These are phyloP conservation scores for Brenthis hecate DNA, from an alignment of 2,888 invertebrate species.

Conservation along the genomic window DNA sequence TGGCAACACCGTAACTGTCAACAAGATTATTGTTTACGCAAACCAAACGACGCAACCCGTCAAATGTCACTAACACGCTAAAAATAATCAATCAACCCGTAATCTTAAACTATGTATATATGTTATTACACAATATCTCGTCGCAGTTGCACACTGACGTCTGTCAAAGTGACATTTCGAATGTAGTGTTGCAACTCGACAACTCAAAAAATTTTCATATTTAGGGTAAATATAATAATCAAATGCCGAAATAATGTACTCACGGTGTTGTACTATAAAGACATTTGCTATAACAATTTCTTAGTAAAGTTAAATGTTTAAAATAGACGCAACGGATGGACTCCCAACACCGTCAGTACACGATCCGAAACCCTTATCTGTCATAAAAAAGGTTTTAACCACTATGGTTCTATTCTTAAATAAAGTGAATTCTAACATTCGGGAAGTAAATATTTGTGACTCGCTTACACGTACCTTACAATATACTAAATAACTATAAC, in stretches of 20 bases:
- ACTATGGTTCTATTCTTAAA: constrained; percentile 77
- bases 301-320: constrained; percentile 4
- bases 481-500: constrained; percentile 81
- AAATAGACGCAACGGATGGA: constrained; percentile 12
- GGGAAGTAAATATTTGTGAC: constrained; percentile 82
- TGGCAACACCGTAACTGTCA: constrained; percentile 80
- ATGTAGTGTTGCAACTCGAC: constrained; percentile 52
- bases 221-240: constrained; percentile 17
- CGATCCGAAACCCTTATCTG: constrained; percentile 40
- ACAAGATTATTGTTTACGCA: constrained; percentile 70
- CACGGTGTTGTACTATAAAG: not conserved
- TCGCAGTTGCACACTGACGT: constrained; percentile 25
- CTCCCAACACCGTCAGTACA: constrained; percentile 1
- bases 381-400: constrained; percentile 73
- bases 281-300: constrained; percentile 12
- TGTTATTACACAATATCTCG: constrained; percentile 34
- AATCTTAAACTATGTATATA: constrained; percentile 41
- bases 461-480: constrained; percentile 76
- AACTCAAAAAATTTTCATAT: constrained; percentile 48
- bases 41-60: constrained; percentile 67
- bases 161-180: constrained; percentile 32
- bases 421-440: constrained; percentile 74
- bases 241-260: constrained; percentile 7
- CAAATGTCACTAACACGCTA: constrained; percentile 71
- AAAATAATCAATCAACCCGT: constrained; percentile 53